Percentiles rank a stretch among this genome's conserved stretches.
Evolutionary conservation across 2,888 invertebrate species (phyloP).

Genomic region (Marasmarcha lunaedactyla): DNA sequence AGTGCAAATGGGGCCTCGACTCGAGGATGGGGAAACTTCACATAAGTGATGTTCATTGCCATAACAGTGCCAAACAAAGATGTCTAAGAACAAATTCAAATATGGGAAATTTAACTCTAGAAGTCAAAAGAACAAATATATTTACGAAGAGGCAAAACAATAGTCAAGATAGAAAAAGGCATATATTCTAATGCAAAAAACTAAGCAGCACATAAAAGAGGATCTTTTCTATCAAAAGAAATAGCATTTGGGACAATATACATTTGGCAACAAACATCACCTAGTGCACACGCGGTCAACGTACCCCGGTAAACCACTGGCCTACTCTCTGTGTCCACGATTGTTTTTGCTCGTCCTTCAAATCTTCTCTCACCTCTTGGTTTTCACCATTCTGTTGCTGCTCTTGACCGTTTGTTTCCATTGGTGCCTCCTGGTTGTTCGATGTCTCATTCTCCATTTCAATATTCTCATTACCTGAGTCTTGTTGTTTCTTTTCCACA

Average conservation of each 20-base stretch:
- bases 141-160: too few species aligned
- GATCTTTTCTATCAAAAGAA: too few species aligned
- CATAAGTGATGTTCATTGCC: constrained; percentile 52
- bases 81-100: too few species aligned
- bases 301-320: constrained; percentile 79
- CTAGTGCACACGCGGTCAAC: constrained; percentile 54
- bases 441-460: constrained; percentile 60
- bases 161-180: too few species aligned
- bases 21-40: constrained; percentile 49
- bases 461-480: constrained; percentile 44
- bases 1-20: constrained; percentile 64
- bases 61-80: constrained; percentile 2
- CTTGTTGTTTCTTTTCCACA: constrained; percentile 78
- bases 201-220: too few species aligned
- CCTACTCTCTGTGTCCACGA: constrained; percentile 80
- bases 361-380: constrained; percentile 64
- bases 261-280: constrained; percentile 47
- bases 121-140: too few species aligned
- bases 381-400: constrained; percentile 47
- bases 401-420: constrained; percentile 63
- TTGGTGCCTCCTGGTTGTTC: constrained; percentile 51
- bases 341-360: constrained; percentile 62
- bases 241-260: too few species aligned
- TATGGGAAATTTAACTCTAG: too few species aligned
- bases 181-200: too few species aligned